phyloP scores from a whole-genome alignment of 2,113 vertebrate species.

The Thamnaconus septentrionalis region DNA sequence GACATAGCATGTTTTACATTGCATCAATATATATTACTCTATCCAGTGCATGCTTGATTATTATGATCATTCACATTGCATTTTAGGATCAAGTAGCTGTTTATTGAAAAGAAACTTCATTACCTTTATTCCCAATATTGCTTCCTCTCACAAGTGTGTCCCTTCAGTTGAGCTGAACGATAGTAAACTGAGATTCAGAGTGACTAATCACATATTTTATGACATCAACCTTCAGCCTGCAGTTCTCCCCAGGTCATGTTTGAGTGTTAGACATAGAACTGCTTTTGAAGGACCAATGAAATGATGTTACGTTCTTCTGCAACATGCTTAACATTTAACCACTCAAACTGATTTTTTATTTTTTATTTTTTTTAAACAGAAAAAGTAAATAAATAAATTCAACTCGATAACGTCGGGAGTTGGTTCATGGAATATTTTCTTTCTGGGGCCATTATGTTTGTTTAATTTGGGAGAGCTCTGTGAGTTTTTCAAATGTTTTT shows the following conservation, averaged over 20 bases:
- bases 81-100: not conserved
- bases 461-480: conserved; percentile 7
- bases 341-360: not conserved
- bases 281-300: not conserved
- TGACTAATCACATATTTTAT: conserved; percentile 41
- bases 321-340: not conserved
- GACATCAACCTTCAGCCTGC: conserved; percentile 69
- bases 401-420: not conserved
- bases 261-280: conserved; percentile 4
- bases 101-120: not conserved
- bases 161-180: conserved; percentile 10
- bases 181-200: conserved; percentile 7
- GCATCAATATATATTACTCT: no score
- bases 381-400: not conserved
- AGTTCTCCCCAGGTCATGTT: conserved; percentile 28
- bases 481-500: conserved; percentile 1
- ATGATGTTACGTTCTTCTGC: no score
- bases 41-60: no score
- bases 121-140: conserved; percentile 14
- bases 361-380: no score
- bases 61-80: not conserved
- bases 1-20: no score
- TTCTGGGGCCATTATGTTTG: conserved; percentile 8
- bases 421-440: conserved; percentile 7
- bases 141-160: conserved; percentile 11